Evolutionary conservation across 1,140 invertebrate genomes (phyloP).

Genomic region (Lamellibrachia luymesi): DNA sequence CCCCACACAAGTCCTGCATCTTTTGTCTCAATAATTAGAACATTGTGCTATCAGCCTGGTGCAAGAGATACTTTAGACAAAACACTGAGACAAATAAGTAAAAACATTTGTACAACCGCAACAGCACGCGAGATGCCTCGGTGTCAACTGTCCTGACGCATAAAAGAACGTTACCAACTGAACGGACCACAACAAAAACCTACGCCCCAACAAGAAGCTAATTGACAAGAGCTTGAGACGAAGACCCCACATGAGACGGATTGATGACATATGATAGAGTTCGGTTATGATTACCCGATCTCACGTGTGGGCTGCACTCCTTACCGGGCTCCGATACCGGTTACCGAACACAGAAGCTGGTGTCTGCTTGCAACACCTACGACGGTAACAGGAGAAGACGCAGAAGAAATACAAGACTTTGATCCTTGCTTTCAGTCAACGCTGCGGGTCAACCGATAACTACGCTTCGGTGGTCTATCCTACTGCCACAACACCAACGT

Average conservation of each 20-base stretch:
- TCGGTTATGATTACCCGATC: conserved; percentile 4
- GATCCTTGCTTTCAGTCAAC: neutral
- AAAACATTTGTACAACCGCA: neutral
- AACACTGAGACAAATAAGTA: neutral
- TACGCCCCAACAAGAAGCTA: neutral
- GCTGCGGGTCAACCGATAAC: neutral
- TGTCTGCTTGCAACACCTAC: neutral
- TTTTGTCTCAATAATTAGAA: neutral
- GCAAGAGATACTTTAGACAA: neutral
- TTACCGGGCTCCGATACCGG: neutral
- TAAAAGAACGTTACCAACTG: neutral
- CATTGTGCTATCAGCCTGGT: no score
- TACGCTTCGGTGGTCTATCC: neutral
- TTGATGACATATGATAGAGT: conserved; percentile 5
- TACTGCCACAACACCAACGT: neutral
- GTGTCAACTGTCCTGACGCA: neutral
- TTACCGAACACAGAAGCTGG: neutral
- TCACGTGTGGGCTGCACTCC: neutral
- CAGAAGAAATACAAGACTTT: neutral
- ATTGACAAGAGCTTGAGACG: neutral
- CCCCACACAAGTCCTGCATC: neutral
- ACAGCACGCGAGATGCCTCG: neutral
- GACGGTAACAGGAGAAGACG: neutral
- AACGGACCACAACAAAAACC: neutral
- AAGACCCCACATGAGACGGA: neutral